Conservation (phyloP, 2,797 vertebrate species). For the Petrocephalus sullivani region DNA sequence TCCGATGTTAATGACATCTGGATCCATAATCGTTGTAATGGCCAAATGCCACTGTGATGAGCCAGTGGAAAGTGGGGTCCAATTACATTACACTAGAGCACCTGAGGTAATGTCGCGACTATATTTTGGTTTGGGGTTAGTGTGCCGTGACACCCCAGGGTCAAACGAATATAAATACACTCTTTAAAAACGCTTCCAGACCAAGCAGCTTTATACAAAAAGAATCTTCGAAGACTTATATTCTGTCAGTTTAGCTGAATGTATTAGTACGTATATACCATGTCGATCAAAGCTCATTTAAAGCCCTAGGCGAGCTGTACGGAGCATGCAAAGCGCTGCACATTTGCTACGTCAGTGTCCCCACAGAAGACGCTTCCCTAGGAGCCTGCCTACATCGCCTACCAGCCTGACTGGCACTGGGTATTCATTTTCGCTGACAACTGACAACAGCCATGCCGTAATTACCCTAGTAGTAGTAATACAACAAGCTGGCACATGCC, state of each 20-base stretch:
- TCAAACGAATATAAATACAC: background rate
- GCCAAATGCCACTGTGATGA: background rate
- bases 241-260: background rate
- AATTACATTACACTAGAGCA: background rate
- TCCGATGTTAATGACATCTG: conserved; percentile 19
- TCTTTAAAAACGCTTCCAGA: background rate
- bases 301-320: background rate
- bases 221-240: background rate
- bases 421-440: background rate
- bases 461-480: background rate
- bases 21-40: background rate
- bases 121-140: background rate
- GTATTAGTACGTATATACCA: background rate
- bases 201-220: background rate
- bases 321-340: background rate
- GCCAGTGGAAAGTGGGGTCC: conserved; percentile 2
- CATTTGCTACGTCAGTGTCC: background rate
- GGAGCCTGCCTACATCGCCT: background rate
- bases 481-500: background rate
- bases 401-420: background rate
- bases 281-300: background rate
- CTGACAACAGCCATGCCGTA: background rate
- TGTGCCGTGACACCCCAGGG: background rate
- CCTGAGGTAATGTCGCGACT: conserved; percentile 20
- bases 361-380: background rate